Base-by-base conservation (phyloP, 1,140 invertebrate genomes). In the Halesus radiatus region DNA sequence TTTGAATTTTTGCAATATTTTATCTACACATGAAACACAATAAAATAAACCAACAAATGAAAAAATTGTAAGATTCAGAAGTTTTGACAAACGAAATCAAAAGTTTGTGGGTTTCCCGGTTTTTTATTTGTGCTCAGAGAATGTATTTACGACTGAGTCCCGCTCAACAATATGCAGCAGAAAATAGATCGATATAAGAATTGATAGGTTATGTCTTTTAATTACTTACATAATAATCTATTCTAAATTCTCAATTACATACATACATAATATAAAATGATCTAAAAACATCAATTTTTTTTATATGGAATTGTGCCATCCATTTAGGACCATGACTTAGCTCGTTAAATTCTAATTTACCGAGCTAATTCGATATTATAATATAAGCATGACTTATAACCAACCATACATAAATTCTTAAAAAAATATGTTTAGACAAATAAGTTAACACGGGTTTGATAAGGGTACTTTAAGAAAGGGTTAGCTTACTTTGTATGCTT, bases 361-460 rank as follows among this genome's bases (percentile, higher is more conserved):
- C 13, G 16, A 29, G 37, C 37, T 32, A 16, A 60, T 60, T 22
- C 18, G 22, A 26, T n/a, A 16, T 66, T 66, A 60, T 22, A 23
- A 22, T 60, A 60, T 60, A 60, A 60, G 56, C 18, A 66, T 26
- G 62, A 22, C 29, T 66, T 26, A 66, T 32, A n/a, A n/a, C n/a
- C n/a, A n/a, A 29, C 37, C 37, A 45, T 45, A 66, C n/a, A 26
- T 66, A 29, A 66, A 26, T 66, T 66, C 62, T 66, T 66, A 66
- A 66, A 66, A 66, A 66, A 66, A 66, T 66, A 66, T 66, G 62
- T 66, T 22, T 60, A 60, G 56, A 8, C 23, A 13, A 58, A 20
- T 70, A 23, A 18, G 52, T 75, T 54, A 29, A 53, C 23, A 75
- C 22, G 58, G 20, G 72, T 75, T 58, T 75, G 45, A 75, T 50